Evolutionary conservation across 1,140 invertebrate species (phyloP), one percentile per base, ranked within the genome.

Genomic region (Cyrtorhinus lividipennis): DNA sequence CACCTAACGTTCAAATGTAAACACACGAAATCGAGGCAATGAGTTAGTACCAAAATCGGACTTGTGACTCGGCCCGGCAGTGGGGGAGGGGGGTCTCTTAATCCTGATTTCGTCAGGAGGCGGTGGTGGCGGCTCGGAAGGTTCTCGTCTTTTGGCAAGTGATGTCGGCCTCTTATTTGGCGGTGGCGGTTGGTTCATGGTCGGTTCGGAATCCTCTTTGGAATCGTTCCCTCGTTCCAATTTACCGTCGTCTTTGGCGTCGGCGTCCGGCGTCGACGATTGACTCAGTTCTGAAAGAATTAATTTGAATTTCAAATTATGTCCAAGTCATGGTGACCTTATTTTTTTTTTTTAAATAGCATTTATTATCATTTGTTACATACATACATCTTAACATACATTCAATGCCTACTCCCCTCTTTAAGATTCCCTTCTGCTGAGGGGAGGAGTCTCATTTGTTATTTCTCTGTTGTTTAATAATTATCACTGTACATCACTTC

Each of bases 31-130:
- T n/a, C n/a, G n/a, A n/a, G n/a, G n/a, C n/a, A n/a, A n/a, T n/a
- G n/a, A n/a, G n/a, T n/a, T n/a, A n/a, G n/a, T 64, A 69, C 68
- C 66, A 45, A 67, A 68, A 62, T 68, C 68, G n/a, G 67, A 56
- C 61, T 68, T 69, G 57, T 62, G 65, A 62, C 67, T 68, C 13
- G 68, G 67, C 20, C 68, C 68, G 3, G 68, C 64, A 1, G 65
- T 64, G 12, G 68, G 68, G 0, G 67, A 68, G 1, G 67, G 65
- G 5, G 68, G 68, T 60, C 67, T 24, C 2, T 66, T 64, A 0
- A 68, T 62, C 48, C 66, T 61, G 48, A 65, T 59, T 46, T 64
- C 63, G 20, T 59, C 63, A 10, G 58, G 27, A 2, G 58, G n/a
- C 15, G 58, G 58, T 30, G 58, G n/a, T 2, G 58, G 58, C 20